Conservation (phyloP, 2,888 invertebrate species). For the Andrena marginata region DNA sequence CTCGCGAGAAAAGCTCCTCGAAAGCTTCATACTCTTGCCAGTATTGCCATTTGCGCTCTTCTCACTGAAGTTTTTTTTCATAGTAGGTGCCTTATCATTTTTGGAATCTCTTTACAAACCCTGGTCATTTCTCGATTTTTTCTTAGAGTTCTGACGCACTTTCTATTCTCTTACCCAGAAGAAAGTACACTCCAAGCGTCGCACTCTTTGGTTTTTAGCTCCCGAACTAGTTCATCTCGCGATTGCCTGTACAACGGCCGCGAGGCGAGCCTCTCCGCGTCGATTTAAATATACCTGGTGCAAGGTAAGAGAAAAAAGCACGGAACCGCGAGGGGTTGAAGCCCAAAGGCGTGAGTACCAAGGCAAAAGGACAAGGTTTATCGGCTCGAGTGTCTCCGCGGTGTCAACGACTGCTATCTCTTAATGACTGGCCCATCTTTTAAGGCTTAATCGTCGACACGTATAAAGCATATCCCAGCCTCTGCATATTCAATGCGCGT, state of each 20-base stretch:
- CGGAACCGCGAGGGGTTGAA: conserved; percentile 10
- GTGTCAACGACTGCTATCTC: conserved; percentile 83
- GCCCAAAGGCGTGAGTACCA: conserved; percentile 20
- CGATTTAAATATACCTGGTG: conserved; percentile 21
- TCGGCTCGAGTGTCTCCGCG: conserved; percentile 79
- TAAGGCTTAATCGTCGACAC: conserved; percentile 84
- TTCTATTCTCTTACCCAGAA: no score
- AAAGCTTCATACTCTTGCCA: no score
- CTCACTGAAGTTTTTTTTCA: no score
- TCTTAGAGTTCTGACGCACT: no score
- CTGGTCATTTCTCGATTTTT: no score
- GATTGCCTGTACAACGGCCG: neutral
- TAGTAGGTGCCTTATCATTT: no score
- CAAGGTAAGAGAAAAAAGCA: neutral
- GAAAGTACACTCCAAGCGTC: no score
- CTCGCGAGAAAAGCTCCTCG: neutral
- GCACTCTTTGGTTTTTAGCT: neutral
- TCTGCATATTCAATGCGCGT: conserved; percentile 82
- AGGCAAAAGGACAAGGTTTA: conserved; percentile 62
- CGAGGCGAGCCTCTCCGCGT: neutral
- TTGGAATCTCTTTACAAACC: no score
- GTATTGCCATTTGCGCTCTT: no score
- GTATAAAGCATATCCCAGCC: conserved; percentile 82
- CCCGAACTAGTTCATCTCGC: neutral
- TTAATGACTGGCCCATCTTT: conserved; percentile 84